phyloP scores from a whole-genome alignment of 2,797 vertebrate genomes.

The Cyclura pinguis region DNA sequence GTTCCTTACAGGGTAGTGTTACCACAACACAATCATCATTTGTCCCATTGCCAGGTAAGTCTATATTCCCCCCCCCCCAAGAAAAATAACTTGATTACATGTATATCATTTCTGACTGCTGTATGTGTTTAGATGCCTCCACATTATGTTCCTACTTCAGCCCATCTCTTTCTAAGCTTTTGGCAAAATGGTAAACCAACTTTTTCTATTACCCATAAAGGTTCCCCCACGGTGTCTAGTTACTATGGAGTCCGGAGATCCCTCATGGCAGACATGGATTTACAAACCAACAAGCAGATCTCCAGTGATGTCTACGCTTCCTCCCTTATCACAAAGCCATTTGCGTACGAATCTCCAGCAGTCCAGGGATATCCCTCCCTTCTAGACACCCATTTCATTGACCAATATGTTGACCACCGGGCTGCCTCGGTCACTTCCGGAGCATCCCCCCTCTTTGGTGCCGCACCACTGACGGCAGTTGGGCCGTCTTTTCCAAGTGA shows the following conservation, averaged over 20 bases:
- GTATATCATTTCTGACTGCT: no score
- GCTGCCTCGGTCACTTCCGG: constrained; percentile 78
- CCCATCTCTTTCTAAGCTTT: neutral
- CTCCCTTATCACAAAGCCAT: constrained; percentile 81
- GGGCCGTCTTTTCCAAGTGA: constrained; percentile 87
- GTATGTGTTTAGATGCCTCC: neutral
- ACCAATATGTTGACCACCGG: constrained; percentile 87
- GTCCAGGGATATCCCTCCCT: constrained; percentile 83
- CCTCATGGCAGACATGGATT: constrained; percentile 88
- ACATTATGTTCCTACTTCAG: neutral
- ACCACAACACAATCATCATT: constrained; percentile 81
- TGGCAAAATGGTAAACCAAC: no score
- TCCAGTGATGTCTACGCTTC: constrained; percentile 82
- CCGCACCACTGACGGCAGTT: constrained; percentile 83
- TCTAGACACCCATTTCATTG: constrained; percentile 88
- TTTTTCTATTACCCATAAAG: constrained; percentile 74
- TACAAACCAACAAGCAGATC: constrained; percentile 85
- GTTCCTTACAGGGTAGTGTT: constrained; percentile 81
- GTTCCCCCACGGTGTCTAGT: constrained; percentile 82
- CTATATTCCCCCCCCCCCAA: neutral
- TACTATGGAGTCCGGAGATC: constrained; percentile 89
- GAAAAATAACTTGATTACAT: no score
- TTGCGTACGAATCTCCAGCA: constrained; percentile 83
- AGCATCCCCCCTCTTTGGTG: constrained; percentile 82
- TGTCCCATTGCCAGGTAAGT: constrained; percentile 89